A percentile compares a stretch with the other conserved stretches of the same genome.
These are phyloP conservation scores for Dendrocopos noguchii DNA, from an alignment of 2,113 vertebrate genomes.

Conservation along the genomic window DNA sequence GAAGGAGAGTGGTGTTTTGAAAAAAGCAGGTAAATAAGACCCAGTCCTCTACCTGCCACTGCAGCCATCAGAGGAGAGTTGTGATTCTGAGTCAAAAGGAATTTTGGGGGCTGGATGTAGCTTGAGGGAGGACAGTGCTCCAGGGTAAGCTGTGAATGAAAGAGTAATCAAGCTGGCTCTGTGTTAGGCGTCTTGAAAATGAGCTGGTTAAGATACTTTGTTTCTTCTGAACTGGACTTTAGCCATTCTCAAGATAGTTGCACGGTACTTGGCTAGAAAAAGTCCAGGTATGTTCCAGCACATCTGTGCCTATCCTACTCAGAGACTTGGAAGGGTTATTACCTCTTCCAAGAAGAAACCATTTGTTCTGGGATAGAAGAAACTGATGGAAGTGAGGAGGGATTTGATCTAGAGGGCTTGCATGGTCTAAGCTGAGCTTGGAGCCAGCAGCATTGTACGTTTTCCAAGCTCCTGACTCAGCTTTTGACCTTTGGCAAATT, in stretches of 20 bases:
- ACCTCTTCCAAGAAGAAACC: slow-evolving; percentile 15
- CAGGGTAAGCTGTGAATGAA: background rate
- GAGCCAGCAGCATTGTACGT: background rate
- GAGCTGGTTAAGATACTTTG: slow-evolving; percentile 18
- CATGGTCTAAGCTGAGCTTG: background rate
- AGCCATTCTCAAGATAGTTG: slow-evolving; percentile 21
- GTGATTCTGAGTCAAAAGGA: background rate
- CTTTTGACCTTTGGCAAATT: slow-evolving; percentile 58
- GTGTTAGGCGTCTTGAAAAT: slow-evolving; percentile 24
- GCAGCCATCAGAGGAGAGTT: background rate
- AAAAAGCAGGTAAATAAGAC: slow-evolving; percentile 17
- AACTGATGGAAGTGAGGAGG: background rate
- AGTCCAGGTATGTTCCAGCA: slow-evolving; percentile 29
- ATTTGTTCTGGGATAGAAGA: background rate
- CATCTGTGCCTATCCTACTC: slow-evolving; percentile 41
- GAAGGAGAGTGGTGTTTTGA: background rate
- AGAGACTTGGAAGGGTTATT: slow-evolving; percentile 21
- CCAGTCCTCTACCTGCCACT: background rate
- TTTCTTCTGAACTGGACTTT: slow-evolving; percentile 43
- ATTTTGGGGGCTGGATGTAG: background rate
- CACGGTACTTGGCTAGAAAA: slow-evolving; percentile 37
- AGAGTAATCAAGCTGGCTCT: background rate
- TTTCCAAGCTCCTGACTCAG: slow-evolving; percentile 57
- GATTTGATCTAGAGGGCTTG: slow-evolving; percentile 15
- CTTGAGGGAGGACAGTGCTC: background rate